Percentiles rank a stretch among this genome's conserved stretches.
These are phyloP conservation scores for Helicolenus hilgendorfi DNA, from an alignment of 2,797 vertebrate genomes.

Conservation along the genomic window DNA sequence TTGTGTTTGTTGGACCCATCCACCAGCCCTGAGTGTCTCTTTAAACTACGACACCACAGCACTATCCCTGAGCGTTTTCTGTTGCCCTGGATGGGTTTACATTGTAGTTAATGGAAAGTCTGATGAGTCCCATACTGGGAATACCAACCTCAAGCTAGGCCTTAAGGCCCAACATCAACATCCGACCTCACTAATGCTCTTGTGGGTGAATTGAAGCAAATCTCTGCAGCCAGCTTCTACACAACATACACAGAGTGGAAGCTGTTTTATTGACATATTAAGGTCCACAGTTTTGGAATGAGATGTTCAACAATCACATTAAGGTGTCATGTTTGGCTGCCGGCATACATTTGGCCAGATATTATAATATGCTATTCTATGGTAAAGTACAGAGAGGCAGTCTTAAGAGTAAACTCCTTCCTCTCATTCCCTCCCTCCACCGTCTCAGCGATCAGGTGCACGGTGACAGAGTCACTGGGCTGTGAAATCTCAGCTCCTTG, in stretches of 20 bases:
- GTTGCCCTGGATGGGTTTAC: no score
- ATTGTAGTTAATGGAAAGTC: no score
- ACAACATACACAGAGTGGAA: background rate
- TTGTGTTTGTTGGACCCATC: no score
- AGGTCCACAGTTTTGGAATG: background rate
- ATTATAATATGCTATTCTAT: background rate
- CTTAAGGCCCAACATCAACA: background rate
- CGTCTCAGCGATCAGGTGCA: constrained; percentile 81
- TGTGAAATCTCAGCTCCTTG: constrained; percentile 79
- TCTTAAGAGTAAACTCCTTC: background rate
- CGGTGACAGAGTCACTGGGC: constrained; percentile 80
- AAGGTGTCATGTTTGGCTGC: background rate
- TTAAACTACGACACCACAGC: no score
- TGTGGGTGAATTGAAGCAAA: background rate
- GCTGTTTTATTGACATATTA: background rate
- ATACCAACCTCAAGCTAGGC: background rate
- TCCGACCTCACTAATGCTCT: background rate
- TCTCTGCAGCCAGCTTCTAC: background rate
- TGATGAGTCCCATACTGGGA: background rate
- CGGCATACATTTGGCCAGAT: background rate
- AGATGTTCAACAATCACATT: background rate
- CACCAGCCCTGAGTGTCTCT: no score
- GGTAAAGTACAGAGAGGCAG: background rate
- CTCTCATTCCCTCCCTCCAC: constrained; percentile 45
- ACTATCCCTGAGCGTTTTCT: no score